These are phyloP conservation scores for Argynnis bischoffii DNA, from an alignment of 2,888 invertebrate species.

Conservation along the genomic window DNA sequence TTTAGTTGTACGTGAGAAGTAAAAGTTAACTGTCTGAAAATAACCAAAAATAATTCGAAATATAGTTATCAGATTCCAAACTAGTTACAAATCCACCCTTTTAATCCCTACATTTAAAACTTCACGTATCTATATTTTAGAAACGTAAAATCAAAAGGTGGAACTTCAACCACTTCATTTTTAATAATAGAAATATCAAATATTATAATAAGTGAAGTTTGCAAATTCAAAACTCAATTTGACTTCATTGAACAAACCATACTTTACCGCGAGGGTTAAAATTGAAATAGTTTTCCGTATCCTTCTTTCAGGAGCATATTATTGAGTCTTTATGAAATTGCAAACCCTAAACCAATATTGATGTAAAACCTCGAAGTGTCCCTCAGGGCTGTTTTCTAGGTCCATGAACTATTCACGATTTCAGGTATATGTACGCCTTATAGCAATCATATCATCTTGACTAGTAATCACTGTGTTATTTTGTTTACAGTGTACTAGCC, in stretches of 20 bases:
- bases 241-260: constrained; percentile 1
- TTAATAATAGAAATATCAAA: constrained; percentile 1
- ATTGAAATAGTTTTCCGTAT: constrained; percentile 25
- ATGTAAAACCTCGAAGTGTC: constrained; percentile 46
- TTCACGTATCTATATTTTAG: too few relatives aligned
- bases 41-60: too few relatives aligned
- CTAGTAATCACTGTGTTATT: constrained; percentile 67
- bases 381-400: constrained; percentile 60
- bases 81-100: too few relatives aligned
- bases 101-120: too few relatives aligned
- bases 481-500: constrained; percentile 65
- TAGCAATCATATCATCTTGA: constrained; percentile 60
- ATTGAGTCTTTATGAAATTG: constrained; percentile 37
- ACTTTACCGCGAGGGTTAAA: constrained; percentile 4
- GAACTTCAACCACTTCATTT: constrained; percentile 5
- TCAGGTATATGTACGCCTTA: constrained; percentile 34
- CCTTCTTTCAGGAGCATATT: constrained; percentile 6
- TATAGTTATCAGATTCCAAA: too few relatives aligned
- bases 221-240: constrained; percentile 19
- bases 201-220: constrained; percentile 9
- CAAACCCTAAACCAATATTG: constrained; percentile 34
- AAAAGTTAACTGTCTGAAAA: too few relatives aligned
- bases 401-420: constrained; percentile 43
- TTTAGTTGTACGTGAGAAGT: too few relatives aligned
- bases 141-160: too few relatives aligned